phyloP scores from a whole-genome alignment of 2,888 invertebrate genomes.

The Allolobophora icterica region DNA sequence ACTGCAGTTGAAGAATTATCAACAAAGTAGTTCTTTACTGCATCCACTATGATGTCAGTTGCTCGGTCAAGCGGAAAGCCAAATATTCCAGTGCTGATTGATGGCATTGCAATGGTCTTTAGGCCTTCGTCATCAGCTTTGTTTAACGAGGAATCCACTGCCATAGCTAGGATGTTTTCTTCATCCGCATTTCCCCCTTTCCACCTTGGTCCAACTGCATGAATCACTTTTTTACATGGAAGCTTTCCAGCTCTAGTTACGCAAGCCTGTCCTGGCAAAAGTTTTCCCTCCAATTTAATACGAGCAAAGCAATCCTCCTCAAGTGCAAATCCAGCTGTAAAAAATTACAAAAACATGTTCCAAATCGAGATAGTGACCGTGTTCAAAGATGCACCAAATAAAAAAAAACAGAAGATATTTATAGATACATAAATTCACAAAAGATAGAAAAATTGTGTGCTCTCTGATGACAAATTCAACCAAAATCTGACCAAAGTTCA shows the following conservation, averaged over 20 bases:
- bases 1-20: not conserved
- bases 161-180: constrained; percentile 43
- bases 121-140: constrained; percentile 40
- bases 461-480: no score
- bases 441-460: no score
- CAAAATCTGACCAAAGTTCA: not conserved
- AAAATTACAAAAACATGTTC: not conserved
- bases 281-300: constrained; percentile 31
- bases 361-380: not conserved
- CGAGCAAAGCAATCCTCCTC: constrained; percentile 26
- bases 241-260: constrained; percentile 51
- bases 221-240: constrained; percentile 48
- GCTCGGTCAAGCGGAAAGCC: constrained; percentile 46
- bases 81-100: constrained; percentile 54
- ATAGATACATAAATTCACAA: not conserved
- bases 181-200: constrained; percentile 41
- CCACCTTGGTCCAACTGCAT: constrained; percentile 50
- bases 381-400: not conserved
- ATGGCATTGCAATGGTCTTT: constrained; percentile 55
- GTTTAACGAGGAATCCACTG: constrained; percentile 47
- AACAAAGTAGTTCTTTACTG: not conserved
- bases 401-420: not conserved
- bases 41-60: not conserved
- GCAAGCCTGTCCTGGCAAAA: constrained; percentile 49
- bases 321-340: constrained; percentile 34